A percentile compares a stretch with the other conserved stretches of the same genome.
These are phyloP conservation scores for Conomelus anceps DNA, from an alignment of 2,888 invertebrate species.

Conservation along the genomic window DNA sequence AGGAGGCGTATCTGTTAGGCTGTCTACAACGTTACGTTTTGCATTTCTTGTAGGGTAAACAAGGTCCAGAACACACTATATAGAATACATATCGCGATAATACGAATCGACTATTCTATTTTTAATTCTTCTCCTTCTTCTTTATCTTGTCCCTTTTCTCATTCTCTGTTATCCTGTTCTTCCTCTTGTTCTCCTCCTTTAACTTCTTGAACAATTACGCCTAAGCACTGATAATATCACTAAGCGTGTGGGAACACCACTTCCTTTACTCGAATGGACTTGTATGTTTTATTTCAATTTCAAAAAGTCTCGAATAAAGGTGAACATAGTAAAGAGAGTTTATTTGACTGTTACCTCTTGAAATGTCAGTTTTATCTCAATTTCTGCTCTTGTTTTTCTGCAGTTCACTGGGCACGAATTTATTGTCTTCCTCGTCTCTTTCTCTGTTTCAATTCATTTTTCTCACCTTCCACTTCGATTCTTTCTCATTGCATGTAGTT, in stretches of 20 bases:
- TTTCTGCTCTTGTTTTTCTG: not conserved
- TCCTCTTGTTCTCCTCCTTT: not conserved
- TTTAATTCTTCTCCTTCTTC: not conserved
- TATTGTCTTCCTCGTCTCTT: not conserved
- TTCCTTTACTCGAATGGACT: not conserved
- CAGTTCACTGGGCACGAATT: not conserved
- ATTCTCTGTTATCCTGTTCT: no score
- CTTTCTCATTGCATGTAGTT: no score
- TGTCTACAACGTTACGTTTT: not conserved
- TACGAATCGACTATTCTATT: not conserved
- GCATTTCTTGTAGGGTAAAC: not conserved
- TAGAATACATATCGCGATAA: not conserved
- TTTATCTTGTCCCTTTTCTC: no score
- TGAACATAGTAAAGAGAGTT: not conserved
- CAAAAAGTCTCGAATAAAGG: not conserved
- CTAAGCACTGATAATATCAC: not conserved
- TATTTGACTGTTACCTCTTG: not conserved
- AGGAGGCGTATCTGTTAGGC: not conserved
- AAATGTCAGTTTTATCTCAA: not conserved
- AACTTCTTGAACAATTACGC: not conserved
- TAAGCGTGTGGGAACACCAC: not conserved
- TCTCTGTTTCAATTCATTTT: not conserved
- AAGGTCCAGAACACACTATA: not conserved
- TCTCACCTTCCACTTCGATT: not conserved
- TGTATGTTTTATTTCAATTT: not conserved